Percentiles rank a stretch among this genome's conserved stretches.
Evolutionary conservation across 1,140 invertebrate genomes (phyloP).

Genomic region (Euglossa dilemma): DNA sequence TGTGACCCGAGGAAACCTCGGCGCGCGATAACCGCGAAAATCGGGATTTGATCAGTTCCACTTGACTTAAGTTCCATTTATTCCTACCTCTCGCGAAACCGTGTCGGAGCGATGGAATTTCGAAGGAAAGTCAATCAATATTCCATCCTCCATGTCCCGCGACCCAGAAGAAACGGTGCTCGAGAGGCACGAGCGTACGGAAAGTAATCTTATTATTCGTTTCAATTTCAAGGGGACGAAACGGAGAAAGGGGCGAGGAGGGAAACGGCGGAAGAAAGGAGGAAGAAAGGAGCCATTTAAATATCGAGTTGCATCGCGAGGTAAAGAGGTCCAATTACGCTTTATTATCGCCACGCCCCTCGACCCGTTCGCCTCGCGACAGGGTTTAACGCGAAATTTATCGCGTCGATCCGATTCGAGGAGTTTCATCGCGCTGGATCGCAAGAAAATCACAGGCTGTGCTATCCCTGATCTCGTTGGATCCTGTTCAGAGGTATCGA

Average conservation of each 20-base stretch:
- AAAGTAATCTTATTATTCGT: slow-evolving; percentile 3
- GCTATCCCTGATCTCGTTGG: neutral
- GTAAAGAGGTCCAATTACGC: slow-evolving; percentile 3
- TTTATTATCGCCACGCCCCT: slow-evolving; percentile 6
- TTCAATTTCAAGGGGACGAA: too few species aligned
- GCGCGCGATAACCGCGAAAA: neutral
- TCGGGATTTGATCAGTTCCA: neutral
- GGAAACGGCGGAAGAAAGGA: too few species aligned
- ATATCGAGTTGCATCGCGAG: slow-evolving; percentile 2
- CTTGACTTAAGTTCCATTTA: too few species aligned
- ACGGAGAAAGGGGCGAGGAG: neutral
- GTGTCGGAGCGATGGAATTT: neutral
- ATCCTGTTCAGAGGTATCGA: slow-evolving; percentile 6
- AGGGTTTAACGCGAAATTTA: slow-evolving; percentile 30
- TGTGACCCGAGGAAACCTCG: neutral
- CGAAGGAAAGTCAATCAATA: neutral
- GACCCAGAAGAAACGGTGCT: neutral
- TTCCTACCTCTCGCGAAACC: neutral
- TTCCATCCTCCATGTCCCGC: neutral
- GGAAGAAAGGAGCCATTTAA: neutral
- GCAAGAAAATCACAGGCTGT: neutral
- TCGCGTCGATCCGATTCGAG: neutral
- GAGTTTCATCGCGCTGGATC: neutral
- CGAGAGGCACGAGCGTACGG: neutral
- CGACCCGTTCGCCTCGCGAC: neutral